Percentiles rank a stretch among this genome's conserved stretches.
These are phyloP conservation scores for Tachypleus tridentatus DNA, from an alignment of 1,140 invertebrate genomes.

Conservation along the genomic window DNA sequence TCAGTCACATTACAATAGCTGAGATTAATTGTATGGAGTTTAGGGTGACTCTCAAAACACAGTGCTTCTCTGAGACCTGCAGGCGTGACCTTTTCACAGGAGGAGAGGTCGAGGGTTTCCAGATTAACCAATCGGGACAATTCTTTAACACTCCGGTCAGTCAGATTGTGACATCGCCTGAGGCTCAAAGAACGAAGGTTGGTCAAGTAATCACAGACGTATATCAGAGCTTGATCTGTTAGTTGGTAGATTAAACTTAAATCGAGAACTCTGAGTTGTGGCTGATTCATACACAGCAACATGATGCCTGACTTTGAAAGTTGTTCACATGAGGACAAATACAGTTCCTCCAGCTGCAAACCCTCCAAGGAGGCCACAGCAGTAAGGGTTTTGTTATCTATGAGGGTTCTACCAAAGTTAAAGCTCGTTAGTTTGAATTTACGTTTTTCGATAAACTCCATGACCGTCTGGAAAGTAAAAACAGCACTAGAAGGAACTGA, in stretches of 20 bases:
- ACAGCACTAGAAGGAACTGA: not conserved
- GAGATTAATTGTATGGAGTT: slow-evolving; percentile 18
- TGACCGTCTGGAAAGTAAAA: not conserved
- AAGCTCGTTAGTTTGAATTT: not conserved
- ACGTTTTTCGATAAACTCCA: not conserved
- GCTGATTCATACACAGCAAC: not conserved
- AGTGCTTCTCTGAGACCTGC: slow-evolving; percentile 40
- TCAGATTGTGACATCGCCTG: not conserved
- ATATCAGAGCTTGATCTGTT: not conserved
- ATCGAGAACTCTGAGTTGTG: not conserved
- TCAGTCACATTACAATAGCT: not conserved
- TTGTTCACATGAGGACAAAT: not conserved
- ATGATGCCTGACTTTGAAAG: not conserved
- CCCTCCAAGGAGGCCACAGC: not conserved
- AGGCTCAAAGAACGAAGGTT: not conserved
- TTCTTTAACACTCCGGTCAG: not conserved
- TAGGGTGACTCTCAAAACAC: slow-evolving; percentile 37
- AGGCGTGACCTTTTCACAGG: slow-evolving; percentile 48
- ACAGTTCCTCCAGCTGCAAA: not conserved
- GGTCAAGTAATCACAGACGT: not conserved
- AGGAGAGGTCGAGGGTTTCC: slow-evolving; percentile 48
- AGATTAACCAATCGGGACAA: slow-evolving; percentile 38
- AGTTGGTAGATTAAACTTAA: not conserved
- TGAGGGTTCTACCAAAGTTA: not conserved
- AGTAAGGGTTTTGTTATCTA: not conserved